A percentile compares a stretch with the other conserved stretches of the same genome.
These are phyloP conservation scores for Nomada goodeniana DNA, from an alignment of 2,888 invertebrate genomes.

Conservation along the genomic window DNA sequence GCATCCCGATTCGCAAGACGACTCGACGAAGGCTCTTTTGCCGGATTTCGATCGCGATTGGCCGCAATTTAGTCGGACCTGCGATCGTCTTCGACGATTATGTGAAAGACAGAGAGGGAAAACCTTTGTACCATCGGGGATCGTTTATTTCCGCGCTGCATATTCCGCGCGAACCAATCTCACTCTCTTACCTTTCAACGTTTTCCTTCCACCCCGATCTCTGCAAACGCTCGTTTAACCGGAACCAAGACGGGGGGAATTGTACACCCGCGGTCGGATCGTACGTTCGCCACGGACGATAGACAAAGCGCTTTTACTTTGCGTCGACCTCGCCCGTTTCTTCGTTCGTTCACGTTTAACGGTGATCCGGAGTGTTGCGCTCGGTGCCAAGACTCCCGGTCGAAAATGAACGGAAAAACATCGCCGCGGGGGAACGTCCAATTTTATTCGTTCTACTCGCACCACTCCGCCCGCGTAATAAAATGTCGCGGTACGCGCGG, in stretches of 20 bases:
- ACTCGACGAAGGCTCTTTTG: slow-evolving; percentile 47
- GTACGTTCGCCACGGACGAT: slow-evolving; percentile 21
- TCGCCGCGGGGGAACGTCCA: slow-evolving; percentile 12
- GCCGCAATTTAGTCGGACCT: slow-evolving; percentile 47
- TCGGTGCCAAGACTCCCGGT: slow-evolving; percentile 27
- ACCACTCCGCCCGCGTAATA: slow-evolving; percentile 50
- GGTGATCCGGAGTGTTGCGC: slow-evolving; percentile 16
- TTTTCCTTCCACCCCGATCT: too few relatives aligned
- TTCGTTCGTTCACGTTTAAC: slow-evolving; percentile 9
- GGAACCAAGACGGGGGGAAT: not conserved
- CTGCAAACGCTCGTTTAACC: not conserved
- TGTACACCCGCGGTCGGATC: not conserved
- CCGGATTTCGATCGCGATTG: slow-evolving; percentile 58
- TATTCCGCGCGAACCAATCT: slow-evolving; percentile 13
- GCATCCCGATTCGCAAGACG: slow-evolving; percentile 68
- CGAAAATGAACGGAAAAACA: slow-evolving; percentile 37
- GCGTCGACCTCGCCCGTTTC: not conserved
- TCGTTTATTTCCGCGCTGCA: slow-evolving; percentile 33
- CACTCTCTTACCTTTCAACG: not conserved
- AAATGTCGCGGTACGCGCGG: slow-evolving; percentile 60
- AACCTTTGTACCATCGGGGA: slow-evolving; percentile 25
- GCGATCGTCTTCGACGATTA: slow-evolving; percentile 39
- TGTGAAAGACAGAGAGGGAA: not conserved
- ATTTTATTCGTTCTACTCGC: slow-evolving; percentile 31
- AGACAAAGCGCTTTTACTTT: slow-evolving; percentile 36